These are phyloP conservation scores for Eutolmus rufibarbis DNA, from an alignment of 2,888 invertebrate genomes.

Conservation along the genomic window DNA sequence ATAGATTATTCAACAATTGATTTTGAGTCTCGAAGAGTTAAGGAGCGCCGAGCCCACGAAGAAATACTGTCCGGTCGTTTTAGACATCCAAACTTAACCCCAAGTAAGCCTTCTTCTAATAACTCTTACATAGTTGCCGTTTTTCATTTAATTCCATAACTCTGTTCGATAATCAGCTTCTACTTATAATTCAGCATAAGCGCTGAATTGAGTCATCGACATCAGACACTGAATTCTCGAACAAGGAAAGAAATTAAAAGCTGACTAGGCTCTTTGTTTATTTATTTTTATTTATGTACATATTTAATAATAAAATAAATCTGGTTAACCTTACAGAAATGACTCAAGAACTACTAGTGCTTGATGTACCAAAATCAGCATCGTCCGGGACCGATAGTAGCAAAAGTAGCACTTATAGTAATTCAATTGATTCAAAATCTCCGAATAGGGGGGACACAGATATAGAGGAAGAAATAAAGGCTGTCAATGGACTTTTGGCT, in stretches of 20 bases:
- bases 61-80: conserved; percentile 62
- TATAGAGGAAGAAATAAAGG: conserved; percentile 55
- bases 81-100: conserved; percentile 61
- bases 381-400: conserved; percentile 54
- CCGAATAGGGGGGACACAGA: conserved; percentile 49
- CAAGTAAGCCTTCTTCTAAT: conserved; percentile 52
- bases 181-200: too few relatives aligned
- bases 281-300: too few relatives aligned
- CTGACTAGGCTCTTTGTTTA: too few relatives aligned
- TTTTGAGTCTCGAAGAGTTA: conserved; percentile 61
- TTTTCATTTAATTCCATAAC: too few relatives aligned
- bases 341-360: conserved; percentile 40
- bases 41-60: conserved; percentile 62
- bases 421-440: conserved; percentile 58
- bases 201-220: background rate
- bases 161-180: too few relatives aligned
- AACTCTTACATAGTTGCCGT: background rate
- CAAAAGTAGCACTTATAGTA: conserved; percentile 50
- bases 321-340: conserved; percentile 30
- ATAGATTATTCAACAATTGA: conserved; percentile 63
- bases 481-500: conserved; percentile 53
- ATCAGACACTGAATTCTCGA: background rate
- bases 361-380: conserved; percentile 49
- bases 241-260: too few relatives aligned
- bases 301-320: background rate